Evolutionary conservation across 2,113 vertebrate species (phyloP), one percentile per base, ranked within the genome.

Genomic region (Chionomys nivalis): DNA sequence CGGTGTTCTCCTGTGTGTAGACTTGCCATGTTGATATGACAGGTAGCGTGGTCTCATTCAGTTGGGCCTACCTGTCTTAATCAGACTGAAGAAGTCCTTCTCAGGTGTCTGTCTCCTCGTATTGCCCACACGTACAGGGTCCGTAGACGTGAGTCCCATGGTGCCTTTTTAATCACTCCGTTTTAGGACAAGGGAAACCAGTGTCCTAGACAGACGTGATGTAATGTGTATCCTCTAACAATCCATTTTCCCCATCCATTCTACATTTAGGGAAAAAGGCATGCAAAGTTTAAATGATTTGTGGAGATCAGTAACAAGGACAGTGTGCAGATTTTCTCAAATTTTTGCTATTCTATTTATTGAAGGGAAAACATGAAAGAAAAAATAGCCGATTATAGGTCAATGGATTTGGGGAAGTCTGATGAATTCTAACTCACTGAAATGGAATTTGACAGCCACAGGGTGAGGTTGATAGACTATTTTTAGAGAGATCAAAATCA

Each of bases 281-380:
- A 83, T 1, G 4, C 39, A 1, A 52, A 91, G 19, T 58, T 65
- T 75, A 73, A 87, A 65, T 49, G 12, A 42, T 28, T 89, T 9
- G 2, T 23, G 63, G 47, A 90, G 31, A 44, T 82, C 47, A 70
- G 61, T 68, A 75, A 78, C 33, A 47, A 31, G 73, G 21, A 39
- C 42, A 49, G 55, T 4, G 13, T 86, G 14, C 19, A 87, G 42
- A 77, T 82, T 39, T 93, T 92, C 87, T 79, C 58, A 39, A 93
- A 86, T 70, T 77, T 65, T 26, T 16, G 31, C 49, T 94, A 8
- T 91, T 91, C 75, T 87, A 90, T 47, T 93, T 90, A 79, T 9
- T 68, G 68, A 81, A 87, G 26, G 36, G 87, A 28, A 95, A 94
- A 87, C 85, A 61, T 26, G 3, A 87, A 63, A 24, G 75, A 76